A percentile compares a stretch with the other conserved stretches of the same genome.
Evolutionary conservation across 2,797 vertebrate species (phyloP).

Genomic region (Hydrolagus colliei): DNA sequence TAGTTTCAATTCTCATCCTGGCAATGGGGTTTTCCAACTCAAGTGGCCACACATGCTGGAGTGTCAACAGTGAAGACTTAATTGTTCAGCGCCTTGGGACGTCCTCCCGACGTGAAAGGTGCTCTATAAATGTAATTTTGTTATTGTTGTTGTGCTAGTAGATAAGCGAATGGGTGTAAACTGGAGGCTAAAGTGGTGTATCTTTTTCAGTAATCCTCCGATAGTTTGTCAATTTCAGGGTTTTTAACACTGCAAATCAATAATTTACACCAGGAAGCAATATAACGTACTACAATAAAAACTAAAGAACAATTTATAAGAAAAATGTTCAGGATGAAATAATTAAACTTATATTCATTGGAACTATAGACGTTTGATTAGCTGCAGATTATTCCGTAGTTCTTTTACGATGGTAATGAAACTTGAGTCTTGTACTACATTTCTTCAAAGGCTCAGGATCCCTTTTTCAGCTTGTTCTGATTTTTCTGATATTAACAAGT

Average conservation of each 20-base stretch:
- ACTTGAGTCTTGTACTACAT: neutral
- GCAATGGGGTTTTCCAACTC: too few relatives aligned
- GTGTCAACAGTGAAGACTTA: neutral
- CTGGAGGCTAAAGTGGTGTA: neutral
- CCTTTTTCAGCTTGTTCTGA: neutral
- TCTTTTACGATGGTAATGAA: slow-evolving; percentile 19
- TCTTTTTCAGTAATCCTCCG: neutral
- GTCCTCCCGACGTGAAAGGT: too few relatives aligned
- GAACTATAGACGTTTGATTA: slow-evolving; percentile 12
- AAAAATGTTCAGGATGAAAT: slow-evolving; percentile 27
- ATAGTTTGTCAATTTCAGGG: slow-evolving; percentile 1
- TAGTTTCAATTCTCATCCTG: too few relatives aligned
- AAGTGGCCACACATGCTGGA: neutral
- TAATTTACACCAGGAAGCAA: slow-evolving; percentile 20
- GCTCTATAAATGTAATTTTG: too few relatives aligned
- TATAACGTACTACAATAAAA: neutral
- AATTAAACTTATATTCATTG: slow-evolving; percentile 9
- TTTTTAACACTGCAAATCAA: neutral
- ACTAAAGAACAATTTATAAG: slow-evolving; percentile 2
- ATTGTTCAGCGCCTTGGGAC: too few relatives aligned
- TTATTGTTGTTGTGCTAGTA: too few relatives aligned
- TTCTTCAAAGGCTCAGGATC: slow-evolving; percentile 4
- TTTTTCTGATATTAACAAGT: neutral
- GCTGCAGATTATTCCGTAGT: slow-evolving; percentile 11
- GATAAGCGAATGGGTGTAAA: too few relatives aligned